Evolutionary conservation across 2,113 vertebrate species (phyloP).

Genomic region (human): GRCh38 chr11:113081001-113081500

Average conservation of each 20-base stretch:
- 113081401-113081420: neutral
- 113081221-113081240: neutral
- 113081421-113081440: neutral
- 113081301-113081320: neutral
- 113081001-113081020: neutral
- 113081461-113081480: neutral
- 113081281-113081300: neutral
- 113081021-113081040: slow-evolving; percentile 22
- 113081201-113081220: neutral
- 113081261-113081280: neutral
- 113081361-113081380: neutral
- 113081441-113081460: neutral
- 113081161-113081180: neutral
- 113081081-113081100: neutral
- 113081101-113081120: neutral
- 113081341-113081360: neutral
- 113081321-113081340: neutral
- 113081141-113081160: neutral
- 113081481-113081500: neutral
- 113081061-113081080: neutral
- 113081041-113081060: neutral
- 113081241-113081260: neutral
- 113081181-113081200: neutral
- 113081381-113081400: accelerated
- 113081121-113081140: neutral